Conservation (phyloP, 2,888 invertebrate genomes). For the Nymphalis urticae region DNA sequence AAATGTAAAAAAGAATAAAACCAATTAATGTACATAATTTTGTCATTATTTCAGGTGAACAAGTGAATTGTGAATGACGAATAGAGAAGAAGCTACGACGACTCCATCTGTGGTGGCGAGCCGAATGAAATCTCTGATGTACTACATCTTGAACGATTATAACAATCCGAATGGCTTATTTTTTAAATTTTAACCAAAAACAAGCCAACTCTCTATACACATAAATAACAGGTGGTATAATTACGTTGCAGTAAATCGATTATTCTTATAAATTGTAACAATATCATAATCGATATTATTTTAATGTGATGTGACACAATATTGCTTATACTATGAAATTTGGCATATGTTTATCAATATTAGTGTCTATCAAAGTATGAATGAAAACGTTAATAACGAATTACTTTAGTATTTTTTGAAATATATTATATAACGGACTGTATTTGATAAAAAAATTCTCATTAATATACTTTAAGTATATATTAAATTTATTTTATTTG, state of each 20-base stretch:
- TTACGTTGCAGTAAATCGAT: conserved; percentile 1
- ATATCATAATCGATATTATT: conserved; percentile 1
- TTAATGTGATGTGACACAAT: neutral
- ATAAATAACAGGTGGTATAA: neutral
- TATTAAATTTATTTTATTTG: conserved; percentile 1
- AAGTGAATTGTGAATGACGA: conserved; percentile 67
- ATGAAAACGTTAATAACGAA: conserved; percentile 15
- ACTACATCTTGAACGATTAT: neutral
- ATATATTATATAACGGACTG: conserved; percentile 3
- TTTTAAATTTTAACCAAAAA: neutral
- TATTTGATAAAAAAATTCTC: conserved; percentile 8
- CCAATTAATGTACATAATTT: no score
- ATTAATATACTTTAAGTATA: conserved; percentile 11
- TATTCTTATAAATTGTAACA: conserved; percentile 1
- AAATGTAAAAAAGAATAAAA: no score
- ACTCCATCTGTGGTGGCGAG: conserved; percentile 65
- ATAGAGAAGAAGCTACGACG: conserved; percentile 51
- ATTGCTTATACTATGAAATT: no score
- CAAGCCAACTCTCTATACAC: conserved; percentile 2
- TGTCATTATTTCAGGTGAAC: conserved; percentile 57
- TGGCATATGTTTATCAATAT: no score
- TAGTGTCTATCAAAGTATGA: conserved; percentile 6
- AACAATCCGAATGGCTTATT: conserved; percentile 18
- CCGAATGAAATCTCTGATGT: conserved; percentile 31
- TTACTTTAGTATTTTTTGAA: conserved; percentile 15